A percentile compares a stretch with the other conserved stretches of the same genome.
phyloP scores from a whole-genome alignment of 2,113 vertebrate genomes.

The Myiagra hebetior region DNA sequence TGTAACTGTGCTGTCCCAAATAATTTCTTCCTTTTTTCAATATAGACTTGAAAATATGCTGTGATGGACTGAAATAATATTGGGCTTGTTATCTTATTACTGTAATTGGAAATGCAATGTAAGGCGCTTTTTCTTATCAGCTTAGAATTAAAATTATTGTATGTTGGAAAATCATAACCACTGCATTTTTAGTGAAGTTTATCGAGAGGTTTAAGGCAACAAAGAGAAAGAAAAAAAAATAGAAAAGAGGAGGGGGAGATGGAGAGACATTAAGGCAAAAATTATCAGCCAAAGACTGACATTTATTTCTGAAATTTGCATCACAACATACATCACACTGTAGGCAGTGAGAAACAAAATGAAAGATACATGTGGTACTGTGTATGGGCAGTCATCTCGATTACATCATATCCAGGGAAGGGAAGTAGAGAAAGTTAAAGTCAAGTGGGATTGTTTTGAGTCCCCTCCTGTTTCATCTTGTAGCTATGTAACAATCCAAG shows the following conservation, averaged over 20 bases:
- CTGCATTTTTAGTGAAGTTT: not conserved
- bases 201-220: not conserved
- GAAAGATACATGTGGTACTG: not conserved
- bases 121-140: not conserved
- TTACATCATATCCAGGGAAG: not conserved
- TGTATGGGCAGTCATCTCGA: not conserved
- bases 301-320: not conserved
- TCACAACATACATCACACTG: not conserved
- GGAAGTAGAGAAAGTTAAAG: not conserved
- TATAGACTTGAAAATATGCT: not conserved
- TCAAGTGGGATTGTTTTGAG: not conserved
- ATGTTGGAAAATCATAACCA: not conserved
- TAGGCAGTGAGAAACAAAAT: not conserved
- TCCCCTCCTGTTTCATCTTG: not conserved
- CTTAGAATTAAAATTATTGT: not conserved
- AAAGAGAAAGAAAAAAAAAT: not conserved
- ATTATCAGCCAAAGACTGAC: not conserved
- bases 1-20: not conserved
- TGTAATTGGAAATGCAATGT: not conserved
- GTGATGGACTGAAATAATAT: not conserved
- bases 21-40: not conserved
- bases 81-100: not conserved
- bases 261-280: not conserved
- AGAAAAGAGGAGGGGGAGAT: rapidly evolving
- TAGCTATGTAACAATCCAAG: not conserved